Evolutionary conservation across 2,888 invertebrate genomes (phyloP).

Genomic region (Acronicta psi): DNA sequence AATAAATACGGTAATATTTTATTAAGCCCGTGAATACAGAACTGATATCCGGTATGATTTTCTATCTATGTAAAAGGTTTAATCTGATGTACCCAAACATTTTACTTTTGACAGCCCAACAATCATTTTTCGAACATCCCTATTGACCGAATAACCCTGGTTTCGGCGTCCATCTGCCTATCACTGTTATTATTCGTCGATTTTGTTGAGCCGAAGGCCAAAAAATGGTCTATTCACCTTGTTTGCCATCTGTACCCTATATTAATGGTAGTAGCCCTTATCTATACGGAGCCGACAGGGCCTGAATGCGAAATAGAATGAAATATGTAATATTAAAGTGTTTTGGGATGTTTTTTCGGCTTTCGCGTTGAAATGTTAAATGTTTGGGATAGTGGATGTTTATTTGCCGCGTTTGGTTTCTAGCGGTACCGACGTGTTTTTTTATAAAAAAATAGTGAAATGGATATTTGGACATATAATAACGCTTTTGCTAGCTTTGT

Average conservation of each 20-base stretch:
- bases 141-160: constrained; percentile 61
- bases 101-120: constrained; percentile 53
- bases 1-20: constrained; percentile 17
- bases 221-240: constrained; percentile 68
- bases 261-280: constrained; percentile 72
- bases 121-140: constrained; percentile 61
- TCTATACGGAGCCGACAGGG: constrained; percentile 58
- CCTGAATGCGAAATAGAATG: constrained; percentile 66
- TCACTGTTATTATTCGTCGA: constrained; percentile 42
- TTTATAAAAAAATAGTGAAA: constrained; percentile 32
- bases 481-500: constrained; percentile 39
- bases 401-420: constrained; percentile 46
- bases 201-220: constrained; percentile 60
- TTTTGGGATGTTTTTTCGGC: constrained; percentile 45
- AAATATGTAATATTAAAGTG: constrained; percentile 55
- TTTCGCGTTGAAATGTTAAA: constrained; percentile 45
- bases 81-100: constrained; percentile 35
- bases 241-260: constrained; percentile 64
- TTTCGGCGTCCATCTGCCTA: constrained; percentile 39
- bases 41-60: constrained; percentile 24
- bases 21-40: constrained; percentile 19
- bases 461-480: constrained; percentile 31
- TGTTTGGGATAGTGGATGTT: constrained; percentile 41
- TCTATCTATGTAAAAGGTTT: constrained; percentile 29
- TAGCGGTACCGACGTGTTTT: constrained; percentile 34